Evolutionary conservation across 2,113 vertebrate genomes (phyloP).

Genomic region (Panthera uncia): DNA sequence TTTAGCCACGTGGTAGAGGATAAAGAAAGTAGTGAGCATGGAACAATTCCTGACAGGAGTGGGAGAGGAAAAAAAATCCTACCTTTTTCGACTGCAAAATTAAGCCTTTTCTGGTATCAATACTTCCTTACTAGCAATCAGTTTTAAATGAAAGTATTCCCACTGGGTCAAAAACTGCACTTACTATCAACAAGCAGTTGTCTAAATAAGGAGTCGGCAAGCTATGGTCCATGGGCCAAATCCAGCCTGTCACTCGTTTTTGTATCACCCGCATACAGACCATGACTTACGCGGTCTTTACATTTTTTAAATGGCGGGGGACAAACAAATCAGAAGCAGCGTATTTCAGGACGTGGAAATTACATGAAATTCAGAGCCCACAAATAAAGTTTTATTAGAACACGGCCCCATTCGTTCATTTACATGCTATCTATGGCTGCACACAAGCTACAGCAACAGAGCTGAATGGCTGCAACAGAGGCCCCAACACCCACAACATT

Average conservation of each 20-base stretch:
- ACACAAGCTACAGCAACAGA: neutral
- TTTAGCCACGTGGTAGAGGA: neutral
- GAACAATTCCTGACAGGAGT: neutral
- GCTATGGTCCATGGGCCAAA: neutral
- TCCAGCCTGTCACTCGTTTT: neutral
- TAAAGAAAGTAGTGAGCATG: neutral
- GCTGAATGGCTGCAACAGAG: neutral
- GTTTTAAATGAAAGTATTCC: slow-evolving; percentile 4
- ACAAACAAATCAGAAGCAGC: neutral
- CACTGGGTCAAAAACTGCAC: neutral
- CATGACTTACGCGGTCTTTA: neutral
- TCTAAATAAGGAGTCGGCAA: neutral
- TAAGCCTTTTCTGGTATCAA: slow-evolving; percentile 9
- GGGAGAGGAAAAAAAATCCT: neutral
- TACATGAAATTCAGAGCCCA: neutral
- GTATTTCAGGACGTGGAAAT: neutral
- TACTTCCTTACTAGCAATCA: neutral
- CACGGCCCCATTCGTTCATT: neutral
- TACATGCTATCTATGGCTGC: neutral
- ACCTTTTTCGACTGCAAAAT: neutral
- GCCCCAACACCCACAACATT: neutral
- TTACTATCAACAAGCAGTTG: neutral
- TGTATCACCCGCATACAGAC: neutral
- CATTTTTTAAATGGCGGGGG: neutral
- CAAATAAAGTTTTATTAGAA: neutral